Evolutionary conservation across 2,888 invertebrate species (phyloP), one percentile per base, ranked within the genome.

Genomic region (Linyphia triangularis): DNA sequence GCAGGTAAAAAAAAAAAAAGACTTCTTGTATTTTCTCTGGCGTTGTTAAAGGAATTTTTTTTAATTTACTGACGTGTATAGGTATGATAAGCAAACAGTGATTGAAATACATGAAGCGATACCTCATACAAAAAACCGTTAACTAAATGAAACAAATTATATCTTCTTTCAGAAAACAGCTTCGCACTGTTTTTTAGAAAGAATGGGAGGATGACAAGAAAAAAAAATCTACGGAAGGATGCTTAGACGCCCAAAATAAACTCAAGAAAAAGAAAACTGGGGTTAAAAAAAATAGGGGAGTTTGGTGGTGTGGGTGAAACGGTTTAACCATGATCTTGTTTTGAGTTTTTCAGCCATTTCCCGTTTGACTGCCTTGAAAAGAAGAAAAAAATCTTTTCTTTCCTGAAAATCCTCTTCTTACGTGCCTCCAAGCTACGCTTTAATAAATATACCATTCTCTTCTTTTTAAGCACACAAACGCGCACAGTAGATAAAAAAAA

Each of bases 311-410:
- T 6, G 73, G 57, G 81, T 69, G 86, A 67, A 81, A 88, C 81
- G 86, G 73, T 88, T 88, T 88, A 88, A 88, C 81, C 65, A 43
- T 88, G 81, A 88, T 88, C 86, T 88, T 88, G 75, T 88, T 88
- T 88, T 81, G 63, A 88, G 81, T 81, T 88, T 88, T 81, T 88
- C 73, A 81, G 73, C 75, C 86, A 88, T 88, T 88, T 88, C 86
- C 86, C 67, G 81, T 70, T 86, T 63, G 40, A 86, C 79, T 86
- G 43, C 63, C 67, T 72, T 72, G 57, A 77, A 75, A 51, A 16
- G 51, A 51, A 51, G 51, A 59, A 65, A 69, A 40, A 57, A 75
- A 33, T 61, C 33, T 51, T 83, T 82, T 72, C 57, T 72, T 28
- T 82, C 51, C 73, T 43, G 24, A 65, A 73, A 77, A 77, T 69